Conservation (phyloP, 2,113 vertebrate species). For the Spheniscus mendiculus region DNA sequence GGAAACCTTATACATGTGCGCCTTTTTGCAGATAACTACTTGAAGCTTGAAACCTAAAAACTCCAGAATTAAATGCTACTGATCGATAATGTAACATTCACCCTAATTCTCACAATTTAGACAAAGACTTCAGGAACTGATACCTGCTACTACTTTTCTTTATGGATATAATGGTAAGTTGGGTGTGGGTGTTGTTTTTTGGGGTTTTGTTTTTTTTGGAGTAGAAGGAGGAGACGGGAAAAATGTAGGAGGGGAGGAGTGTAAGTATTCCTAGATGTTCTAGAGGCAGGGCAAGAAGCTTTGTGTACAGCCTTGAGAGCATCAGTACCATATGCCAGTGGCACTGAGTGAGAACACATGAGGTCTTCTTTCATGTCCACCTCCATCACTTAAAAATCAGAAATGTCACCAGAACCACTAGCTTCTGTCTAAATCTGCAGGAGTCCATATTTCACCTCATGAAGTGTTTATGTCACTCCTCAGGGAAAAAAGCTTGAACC, state of each 20-base stretch:
- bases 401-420: not conserved
- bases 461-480: not conserved
- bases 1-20: not conserved
- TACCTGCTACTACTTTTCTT: not conserved
- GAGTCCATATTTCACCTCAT: not conserved
- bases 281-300: not conserved
- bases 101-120: not conserved
- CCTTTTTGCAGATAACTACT: not conserved
- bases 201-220: not conserved
- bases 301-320: not conserved
- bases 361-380: not conserved
- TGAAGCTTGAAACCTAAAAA: not conserved
- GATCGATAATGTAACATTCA: not conserved
- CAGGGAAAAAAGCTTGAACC: not conserved
- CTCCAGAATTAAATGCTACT: not conserved
- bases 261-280: not conserved
- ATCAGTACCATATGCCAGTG: not conserved
- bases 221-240: not conserved
- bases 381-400: not conserved
- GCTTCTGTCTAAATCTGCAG: not conserved
- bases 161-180: not conserved
- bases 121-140: not conserved
- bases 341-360: not conserved
- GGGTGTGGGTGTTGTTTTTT: not conserved
- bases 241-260: not conserved